Percentiles rank a stretch among this genome's conserved stretches.
phyloP scores from a whole-genome alignment of 2,888 invertebrate species.

The Nomada ruficornis region DNA sequence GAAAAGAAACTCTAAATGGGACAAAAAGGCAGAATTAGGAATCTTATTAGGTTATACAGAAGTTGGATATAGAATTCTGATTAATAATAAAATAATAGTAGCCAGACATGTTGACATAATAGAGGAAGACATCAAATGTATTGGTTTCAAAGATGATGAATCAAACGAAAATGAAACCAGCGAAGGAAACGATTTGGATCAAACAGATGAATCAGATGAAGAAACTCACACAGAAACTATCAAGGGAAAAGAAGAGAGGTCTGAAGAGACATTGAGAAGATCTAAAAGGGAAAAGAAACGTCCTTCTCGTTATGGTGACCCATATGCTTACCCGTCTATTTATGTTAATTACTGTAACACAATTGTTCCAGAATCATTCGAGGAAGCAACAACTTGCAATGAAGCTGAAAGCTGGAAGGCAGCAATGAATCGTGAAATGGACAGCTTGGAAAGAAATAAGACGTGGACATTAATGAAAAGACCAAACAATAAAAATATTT shows the following conservation, averaged over 20 bases:
- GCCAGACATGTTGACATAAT: constrained; percentile 14
- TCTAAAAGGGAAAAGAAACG: neutral
- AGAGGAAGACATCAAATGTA: neutral
- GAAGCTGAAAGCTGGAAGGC: constrained; percentile 40
- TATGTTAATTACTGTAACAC: neutral
- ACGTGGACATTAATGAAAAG: constrained; percentile 54
- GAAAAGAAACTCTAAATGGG: constrained; percentile 37
- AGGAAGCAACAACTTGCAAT: constrained; percentile 36
- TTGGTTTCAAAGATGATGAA: neutral
- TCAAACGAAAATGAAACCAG: neutral
- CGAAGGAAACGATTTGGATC: neutral
- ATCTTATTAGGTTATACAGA: constrained; percentile 56
- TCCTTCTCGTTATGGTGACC: neutral
- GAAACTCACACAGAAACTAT: neutral
- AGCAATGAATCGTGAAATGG: constrained; percentile 57
- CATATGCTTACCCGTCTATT: neutral
- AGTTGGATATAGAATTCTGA: constrained; percentile 52
- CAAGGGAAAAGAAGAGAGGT: too few species aligned
- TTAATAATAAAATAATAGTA: constrained; percentile 18
- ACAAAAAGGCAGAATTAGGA: constrained; percentile 51
- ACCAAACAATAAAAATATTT: constrained; percentile 39
- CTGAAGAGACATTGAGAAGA: constrained; percentile 6
- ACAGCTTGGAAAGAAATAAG: constrained; percentile 56
- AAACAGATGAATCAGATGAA: neutral
- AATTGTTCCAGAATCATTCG: neutral